These are phyloP conservation scores for Noctua pronuba DNA, from an alignment of 2,888 invertebrate species.

Conservation along the genomic window DNA sequence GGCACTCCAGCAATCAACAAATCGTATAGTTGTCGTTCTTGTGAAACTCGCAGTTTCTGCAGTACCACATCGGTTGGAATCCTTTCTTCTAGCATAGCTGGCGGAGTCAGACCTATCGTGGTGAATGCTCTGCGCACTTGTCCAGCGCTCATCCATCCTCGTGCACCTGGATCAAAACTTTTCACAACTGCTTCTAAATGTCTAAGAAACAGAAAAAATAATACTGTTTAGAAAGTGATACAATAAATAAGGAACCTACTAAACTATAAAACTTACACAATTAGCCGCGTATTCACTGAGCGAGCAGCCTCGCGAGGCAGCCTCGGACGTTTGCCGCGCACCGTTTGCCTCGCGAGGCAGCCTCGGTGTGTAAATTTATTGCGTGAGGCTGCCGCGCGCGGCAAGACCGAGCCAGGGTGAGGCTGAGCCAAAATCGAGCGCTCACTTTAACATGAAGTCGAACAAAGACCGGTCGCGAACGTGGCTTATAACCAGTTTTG, in stretches of 20 bases:
- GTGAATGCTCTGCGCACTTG: conserved; percentile 82
- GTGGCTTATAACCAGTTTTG: too few relatives aligned
- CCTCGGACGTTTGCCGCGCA: too few relatives aligned
- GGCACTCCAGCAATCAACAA: conserved; percentile 68
- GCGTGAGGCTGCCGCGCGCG: too few relatives aligned
- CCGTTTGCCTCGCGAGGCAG: too few relatives aligned
- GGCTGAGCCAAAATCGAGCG: too few relatives aligned
- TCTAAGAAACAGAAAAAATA: conserved; percentile 62
- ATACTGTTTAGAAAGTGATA: too few relatives aligned
- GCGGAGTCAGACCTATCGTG: conserved; percentile 78
- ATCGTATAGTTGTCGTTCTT: conserved; percentile 77
- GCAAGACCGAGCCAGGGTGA: too few relatives aligned
- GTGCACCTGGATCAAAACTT: conserved; percentile 86
- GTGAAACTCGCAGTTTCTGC: conserved; percentile 71
- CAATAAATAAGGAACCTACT: neutral
- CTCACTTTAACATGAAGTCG: too few relatives aligned
- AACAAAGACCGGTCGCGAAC: too few relatives aligned
- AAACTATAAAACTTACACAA: neutral
- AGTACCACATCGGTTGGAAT: conserved; percentile 74
- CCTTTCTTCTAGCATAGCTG: conserved; percentile 72
- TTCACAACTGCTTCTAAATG: conserved; percentile 84
- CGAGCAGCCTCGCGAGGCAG: too few relatives aligned
- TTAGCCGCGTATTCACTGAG: too few relatives aligned
- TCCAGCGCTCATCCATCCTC: conserved; percentile 83
- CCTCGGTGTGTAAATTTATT: too few relatives aligned